Percentiles rank a stretch among this genome's conserved stretches.
Evolutionary conservation across 30 jellyfish, hydroid and myxozoan genomes (phyloP).

Genomic region (Aurelia aurita complex sp. Pacific): DNA sequence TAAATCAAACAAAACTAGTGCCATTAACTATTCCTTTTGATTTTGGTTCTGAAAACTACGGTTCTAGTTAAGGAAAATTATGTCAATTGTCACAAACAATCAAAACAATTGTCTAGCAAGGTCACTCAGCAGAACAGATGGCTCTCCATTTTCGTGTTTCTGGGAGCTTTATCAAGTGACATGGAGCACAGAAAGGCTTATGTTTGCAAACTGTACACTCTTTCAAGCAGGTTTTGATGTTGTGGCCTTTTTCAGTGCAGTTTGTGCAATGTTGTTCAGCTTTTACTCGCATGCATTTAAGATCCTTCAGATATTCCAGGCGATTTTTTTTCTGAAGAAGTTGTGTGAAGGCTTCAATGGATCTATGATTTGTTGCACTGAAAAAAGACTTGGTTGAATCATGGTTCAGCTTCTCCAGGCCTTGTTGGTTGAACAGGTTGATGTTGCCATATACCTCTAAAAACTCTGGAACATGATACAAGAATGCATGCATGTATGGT

Average conservation of each 20-base stretch:
- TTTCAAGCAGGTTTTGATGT: conserved; percentile 28
- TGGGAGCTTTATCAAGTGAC: conserved; percentile 8
- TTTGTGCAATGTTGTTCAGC: conserved; percentile 9
- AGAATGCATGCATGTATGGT: conserved; percentile 19
- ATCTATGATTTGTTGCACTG: conserved; percentile 6
- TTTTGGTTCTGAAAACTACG: no score
- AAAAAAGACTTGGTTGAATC: background rate
- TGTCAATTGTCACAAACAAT: no score
- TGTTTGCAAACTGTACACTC: background rate
- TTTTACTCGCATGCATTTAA: conserved; percentile 23
- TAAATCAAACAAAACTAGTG: no score
- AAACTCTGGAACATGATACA: conserved; percentile 22
- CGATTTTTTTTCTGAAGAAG: conserved; percentile 20
- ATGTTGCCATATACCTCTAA: conserved; percentile 9
- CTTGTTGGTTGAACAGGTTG: conserved; percentile 11
- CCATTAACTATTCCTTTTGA: no score
- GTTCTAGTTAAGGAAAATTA: no score
- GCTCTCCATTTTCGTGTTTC: background rate
- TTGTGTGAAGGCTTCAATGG: background rate
- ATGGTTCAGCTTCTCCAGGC: conserved; percentile 9
- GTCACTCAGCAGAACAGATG: background rate
- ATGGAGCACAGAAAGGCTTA: conserved; percentile 6
- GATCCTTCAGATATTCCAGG: conserved; percentile 11
- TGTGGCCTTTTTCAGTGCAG: conserved; percentile 33
- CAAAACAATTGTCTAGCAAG: background rate